Percentiles rank a stretch among this genome's conserved stretches.
These are phyloP conservation scores for Hoplias malabaricus DNA, from an alignment of 2,113 vertebrate species.

Conservation along the genomic window DNA sequence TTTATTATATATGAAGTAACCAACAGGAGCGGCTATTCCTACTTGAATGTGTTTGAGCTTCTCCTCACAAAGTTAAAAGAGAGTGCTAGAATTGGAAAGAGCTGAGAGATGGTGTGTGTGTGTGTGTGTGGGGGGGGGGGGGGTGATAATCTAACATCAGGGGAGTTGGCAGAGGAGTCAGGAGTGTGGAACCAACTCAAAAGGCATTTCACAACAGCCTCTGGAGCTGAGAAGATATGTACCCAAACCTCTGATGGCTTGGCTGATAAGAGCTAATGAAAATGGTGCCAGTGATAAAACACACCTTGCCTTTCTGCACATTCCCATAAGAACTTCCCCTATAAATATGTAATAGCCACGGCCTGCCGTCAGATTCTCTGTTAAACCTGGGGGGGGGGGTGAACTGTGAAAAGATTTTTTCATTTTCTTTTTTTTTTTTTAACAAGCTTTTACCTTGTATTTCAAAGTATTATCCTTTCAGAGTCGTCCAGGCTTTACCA, in stretches of 20 bases:
- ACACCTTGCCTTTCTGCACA: constrained; percentile 29
- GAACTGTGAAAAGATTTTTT: not conserved
- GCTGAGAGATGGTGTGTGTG: not conserved
- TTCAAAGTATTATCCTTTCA: not conserved
- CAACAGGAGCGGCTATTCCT: not conserved
- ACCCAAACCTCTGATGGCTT: constrained; percentile 44
- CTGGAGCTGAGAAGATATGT: constrained; percentile 42
- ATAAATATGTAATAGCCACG: not conserved
- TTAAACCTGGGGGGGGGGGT: not conserved
- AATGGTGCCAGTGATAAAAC: constrained; percentile 53
- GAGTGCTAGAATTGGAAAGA: not conserved
- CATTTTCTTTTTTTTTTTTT: no score
- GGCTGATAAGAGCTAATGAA: constrained; percentile 53
- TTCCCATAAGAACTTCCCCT: constrained; percentile 40
- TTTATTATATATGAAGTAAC: no score
- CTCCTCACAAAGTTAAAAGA: not conserved
- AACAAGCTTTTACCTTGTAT: not conserved
- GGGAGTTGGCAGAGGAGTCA: constrained; percentile 41
- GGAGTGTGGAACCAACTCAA: constrained; percentile 50
- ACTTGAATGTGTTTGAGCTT: not conserved
- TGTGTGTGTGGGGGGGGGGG: not conserved
- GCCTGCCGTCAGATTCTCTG: not conserved
- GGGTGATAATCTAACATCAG: constrained; percentile 31
- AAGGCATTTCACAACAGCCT: constrained; percentile 62
- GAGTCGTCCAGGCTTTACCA: not conserved